Base-by-base conservation (phyloP, 2,113 vertebrate species). In the Thunnus maccoyii region DNA sequence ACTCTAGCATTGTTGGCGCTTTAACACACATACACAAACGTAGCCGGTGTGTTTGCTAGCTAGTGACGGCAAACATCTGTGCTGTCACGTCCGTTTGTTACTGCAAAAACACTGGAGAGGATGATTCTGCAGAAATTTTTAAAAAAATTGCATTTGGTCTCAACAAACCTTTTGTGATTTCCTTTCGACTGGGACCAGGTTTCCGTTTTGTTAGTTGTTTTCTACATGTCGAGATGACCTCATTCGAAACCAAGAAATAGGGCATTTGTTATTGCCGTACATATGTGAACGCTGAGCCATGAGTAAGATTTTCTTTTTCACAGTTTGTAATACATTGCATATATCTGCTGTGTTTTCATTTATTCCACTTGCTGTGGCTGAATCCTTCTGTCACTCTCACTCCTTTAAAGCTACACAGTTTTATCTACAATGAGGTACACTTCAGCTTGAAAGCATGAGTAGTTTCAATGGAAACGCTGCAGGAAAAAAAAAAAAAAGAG, bases 41-140 rank as follows among this genome's bases (percentile, higher is more conserved):
- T 12, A 55, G 14, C 50, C 8, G 54, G 11, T 50, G 17, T 67
- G 74, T 48, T 76, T 83, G 76, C 81, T 46, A 46, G 52, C 30
- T 27, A 17, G 25, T 22, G 60, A 14, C 50, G 70, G 18, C n/a
- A 52, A 64, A 83, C 60, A 66, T 68, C 60, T 72, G 44, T 14
- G 65, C 60, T 61, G 46, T 57, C 54, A 25, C 2, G 36, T 71
- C 20, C 15, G 75, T 4, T 63, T 62, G 52, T 36, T 73, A 20
- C 36, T 48, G 17, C 9, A 30, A 4, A 15, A 27, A 64, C 32
- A 25, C 66, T 46, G 30, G 32, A 20, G 47, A 41, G 16, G 30
- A 52, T 1, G 52, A 27, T 61, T 41, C 18, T 5, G 15, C 11
- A 68, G 0, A 2, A 17, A 48, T 41, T 25, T 44, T 61, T 41